Conservation (phyloP, 2,888 invertebrate genomes). For the Melieria crassipennis region DNA sequence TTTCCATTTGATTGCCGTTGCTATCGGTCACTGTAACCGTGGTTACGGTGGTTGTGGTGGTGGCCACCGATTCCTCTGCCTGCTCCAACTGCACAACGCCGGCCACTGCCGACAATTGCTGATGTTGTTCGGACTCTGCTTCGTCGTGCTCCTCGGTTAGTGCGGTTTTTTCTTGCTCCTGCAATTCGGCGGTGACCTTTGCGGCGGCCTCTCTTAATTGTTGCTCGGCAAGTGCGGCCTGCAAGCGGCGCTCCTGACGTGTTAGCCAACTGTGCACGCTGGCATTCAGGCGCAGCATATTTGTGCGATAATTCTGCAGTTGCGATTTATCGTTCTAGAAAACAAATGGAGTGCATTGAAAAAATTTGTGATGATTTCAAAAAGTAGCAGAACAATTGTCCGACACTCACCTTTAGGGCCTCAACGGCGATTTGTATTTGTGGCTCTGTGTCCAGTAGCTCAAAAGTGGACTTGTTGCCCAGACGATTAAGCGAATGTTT, state of each 20-base stretch:
- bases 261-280: slow-evolving; percentile 67
- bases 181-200: slow-evolving; percentile 44
- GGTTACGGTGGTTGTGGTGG: slow-evolving; percentile 23
- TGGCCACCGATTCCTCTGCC: slow-evolving; percentile 15
- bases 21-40: slow-evolving; percentile 54
- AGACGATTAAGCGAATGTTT: slow-evolving; percentile 62
- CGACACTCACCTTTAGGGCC: slow-evolving; percentile 61
- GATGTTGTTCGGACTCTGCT: slow-evolving; percentile 29
- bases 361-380: not conserved
- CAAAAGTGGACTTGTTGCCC: slow-evolving; percentile 60
- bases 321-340: slow-evolving; percentile 63
- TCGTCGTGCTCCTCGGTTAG: slow-evolving; percentile 6
- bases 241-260: slow-evolving; percentile 63
- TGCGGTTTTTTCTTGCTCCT: not conserved
- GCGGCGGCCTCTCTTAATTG: slow-evolving; percentile 47
- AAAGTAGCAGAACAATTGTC: slow-evolving; percentile 7
- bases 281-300: slow-evolving; percentile 66
- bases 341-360: slow-evolving; percentile 10
- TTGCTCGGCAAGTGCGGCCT: slow-evolving; percentile 56
- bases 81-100: slow-evolving; percentile 16
- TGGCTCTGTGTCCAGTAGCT: slow-evolving; percentile 64
- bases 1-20: slow-evolving; percentile 54
- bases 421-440: slow-evolving; percentile 65
- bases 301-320: slow-evolving; percentile 65
- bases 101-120: not conserved